Base-by-base conservation (phyloP, 2,888 invertebrate genomes). In the Lithophane ornitopus region DNA sequence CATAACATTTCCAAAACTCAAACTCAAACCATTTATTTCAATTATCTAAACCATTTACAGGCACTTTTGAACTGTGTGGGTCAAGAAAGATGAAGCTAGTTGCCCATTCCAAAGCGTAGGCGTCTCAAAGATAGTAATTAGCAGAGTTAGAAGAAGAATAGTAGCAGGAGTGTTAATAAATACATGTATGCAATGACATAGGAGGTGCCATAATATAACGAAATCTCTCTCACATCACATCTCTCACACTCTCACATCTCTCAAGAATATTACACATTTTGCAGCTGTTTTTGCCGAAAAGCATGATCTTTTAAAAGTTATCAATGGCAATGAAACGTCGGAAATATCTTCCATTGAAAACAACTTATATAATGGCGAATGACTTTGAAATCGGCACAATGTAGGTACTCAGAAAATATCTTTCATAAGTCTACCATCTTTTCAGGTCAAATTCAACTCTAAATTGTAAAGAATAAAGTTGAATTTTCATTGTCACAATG, bases 311-410 rank as follows among this genome's bases (percentile, higher is more conserved):
- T 68, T 65, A 76, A 74, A 82, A 85, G 49, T 44, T 68, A 73
- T 73, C 70, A 81, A 78, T 49, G 49, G 71, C 78, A 67, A 76
- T 77, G 77, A 82, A 79, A 82, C 80, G 87, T 80, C 87, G 79
- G 69, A 70, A 86, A 79, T 86, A 84, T 84, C 79, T 76, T 70
- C 80, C 66, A 86, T 87, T 80, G 87, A 86, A 87, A 87, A 81
- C 74, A 84, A 88, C 88, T 84, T 86, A 78, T 76, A 74, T 88
- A 84, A 88, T 84, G 75, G 79, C 49, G 82, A 79, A 86, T 86
- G 88, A 88, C 85, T 88, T 86, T 88, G 85, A 86, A 87, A 85
- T 82, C 78, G 74, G 70, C 76, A 88, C 85, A 88, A 87, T 85
- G 76, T 69, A 58, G 71, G 68, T 70, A 72, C 74, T 69, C 54